Evolutionary conservation across 2,888 invertebrate species (phyloP).

Genomic region (Magallana nippona): DNA sequence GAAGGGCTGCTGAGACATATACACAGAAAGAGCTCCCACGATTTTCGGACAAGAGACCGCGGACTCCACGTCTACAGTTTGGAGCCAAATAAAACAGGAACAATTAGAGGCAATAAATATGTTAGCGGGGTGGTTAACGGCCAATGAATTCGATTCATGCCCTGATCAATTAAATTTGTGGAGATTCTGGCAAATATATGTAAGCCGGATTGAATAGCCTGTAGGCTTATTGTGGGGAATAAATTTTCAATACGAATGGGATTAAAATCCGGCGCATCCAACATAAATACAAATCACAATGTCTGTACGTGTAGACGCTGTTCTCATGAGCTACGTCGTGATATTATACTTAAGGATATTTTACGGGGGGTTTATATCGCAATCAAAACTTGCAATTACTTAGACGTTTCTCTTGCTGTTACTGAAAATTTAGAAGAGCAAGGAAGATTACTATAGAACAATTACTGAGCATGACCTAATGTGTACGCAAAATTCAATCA

Average conservation of each 20-base stretch:
- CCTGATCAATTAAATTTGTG: conserved; percentile 26
- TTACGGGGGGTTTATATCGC: not conserved
- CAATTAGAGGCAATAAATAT: conserved; percentile 31
- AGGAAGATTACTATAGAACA: too few species aligned
- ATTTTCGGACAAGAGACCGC: conserved; percentile 3
- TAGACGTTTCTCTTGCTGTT: too few species aligned
- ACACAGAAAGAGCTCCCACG: not conserved
- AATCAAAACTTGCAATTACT: too few species aligned
- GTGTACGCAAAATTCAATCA: too few species aligned
- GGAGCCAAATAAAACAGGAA: conserved; percentile 13
- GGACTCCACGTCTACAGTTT: not conserved
- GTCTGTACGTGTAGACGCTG: not conserved
- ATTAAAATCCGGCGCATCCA: conserved; percentile 6
- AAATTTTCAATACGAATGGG: conserved; percentile 8
- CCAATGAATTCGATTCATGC: conserved; percentile 7
- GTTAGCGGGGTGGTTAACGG: conserved; percentile 26
- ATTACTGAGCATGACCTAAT: too few species aligned
- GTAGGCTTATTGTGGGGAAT: conserved; percentile 12
- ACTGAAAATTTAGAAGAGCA: too few species aligned
- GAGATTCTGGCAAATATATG: conserved; percentile 2
- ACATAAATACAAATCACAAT: not conserved
- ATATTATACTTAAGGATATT: not conserved
- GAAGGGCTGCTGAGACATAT: not conserved
- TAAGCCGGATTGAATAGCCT: conserved; percentile 22
- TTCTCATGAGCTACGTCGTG: too few species aligned